Conservation (phyloP, 1,140 invertebrate species). For the Euura lappo region DNA sequence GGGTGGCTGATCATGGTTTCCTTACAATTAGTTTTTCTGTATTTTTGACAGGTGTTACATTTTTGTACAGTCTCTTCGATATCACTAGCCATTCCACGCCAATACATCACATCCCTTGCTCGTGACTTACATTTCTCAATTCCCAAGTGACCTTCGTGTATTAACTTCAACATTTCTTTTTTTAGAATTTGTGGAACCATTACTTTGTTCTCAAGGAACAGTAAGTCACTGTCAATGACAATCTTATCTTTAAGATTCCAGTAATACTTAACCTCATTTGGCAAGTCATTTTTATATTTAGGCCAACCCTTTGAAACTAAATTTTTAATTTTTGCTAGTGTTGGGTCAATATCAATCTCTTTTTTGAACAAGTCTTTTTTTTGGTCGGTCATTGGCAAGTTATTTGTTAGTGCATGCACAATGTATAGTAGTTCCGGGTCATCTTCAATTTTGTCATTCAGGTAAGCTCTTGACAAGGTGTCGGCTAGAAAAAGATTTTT, state of each 20-base stretch:
- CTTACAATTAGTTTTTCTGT: slow-evolving; percentile 13
- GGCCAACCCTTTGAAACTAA: background rate
- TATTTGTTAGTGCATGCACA: too few relatives aligned
- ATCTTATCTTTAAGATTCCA: background rate
- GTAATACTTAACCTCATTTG: background rate
- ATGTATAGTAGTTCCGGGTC: too few relatives aligned
- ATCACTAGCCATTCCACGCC: slow-evolving; percentile 41
- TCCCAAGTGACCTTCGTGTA: slow-evolving; percentile 47
- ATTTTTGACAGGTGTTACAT: slow-evolving; percentile 28
- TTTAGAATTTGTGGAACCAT: background rate
- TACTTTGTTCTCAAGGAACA: background rate
- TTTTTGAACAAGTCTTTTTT: too few relatives aligned
- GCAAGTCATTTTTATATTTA: background rate
- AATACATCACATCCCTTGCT: slow-evolving; percentile 46
- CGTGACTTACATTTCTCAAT: slow-evolving; percentile 41
- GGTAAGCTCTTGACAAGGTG: too few relatives aligned
- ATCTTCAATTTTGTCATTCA: too few relatives aligned
- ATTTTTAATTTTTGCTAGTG: background rate
- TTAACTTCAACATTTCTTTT: slow-evolving; percentile 27
- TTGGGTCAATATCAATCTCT: background rate
- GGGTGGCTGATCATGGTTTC: slow-evolving; percentile 23
- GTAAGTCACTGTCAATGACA: background rate
- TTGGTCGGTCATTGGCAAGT: too few relatives aligned
- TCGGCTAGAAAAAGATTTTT: too few relatives aligned
- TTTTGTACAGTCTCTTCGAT: slow-evolving; percentile 31